phyloP scores from a whole-genome alignment of 2,888 invertebrate genomes.

The Dromius quadrimaculatus region DNA sequence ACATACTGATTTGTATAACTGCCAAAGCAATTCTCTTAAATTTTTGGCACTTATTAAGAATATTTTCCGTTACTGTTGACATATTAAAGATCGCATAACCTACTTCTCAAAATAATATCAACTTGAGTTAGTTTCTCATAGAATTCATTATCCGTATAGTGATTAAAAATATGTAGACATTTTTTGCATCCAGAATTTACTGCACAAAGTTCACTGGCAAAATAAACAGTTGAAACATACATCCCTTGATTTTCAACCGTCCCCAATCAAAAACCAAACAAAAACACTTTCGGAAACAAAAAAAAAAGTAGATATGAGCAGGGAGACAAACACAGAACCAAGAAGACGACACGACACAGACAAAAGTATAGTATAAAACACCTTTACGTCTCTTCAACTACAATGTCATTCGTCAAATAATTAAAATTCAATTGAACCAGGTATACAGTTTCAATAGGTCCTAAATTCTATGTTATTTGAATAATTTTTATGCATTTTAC shows the following conservation, averaged over 20 bases:
- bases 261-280: conserved; percentile 31
- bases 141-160: too few relatives aligned
- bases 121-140: background rate
- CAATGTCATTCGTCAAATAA: too few relatives aligned
- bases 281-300: conserved; percentile 12
- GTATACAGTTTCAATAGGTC: too few relatives aligned
- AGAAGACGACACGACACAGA: conserved; percentile 6
- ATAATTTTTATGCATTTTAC: too few relatives aligned
- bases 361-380: background rate
- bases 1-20: background rate
- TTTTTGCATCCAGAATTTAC: conserved; percentile 31
- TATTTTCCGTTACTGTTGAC: background rate
- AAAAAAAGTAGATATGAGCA: conserved; percentile 4
- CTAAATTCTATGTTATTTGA: too few relatives aligned
- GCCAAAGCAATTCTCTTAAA: conserved; percentile 2
- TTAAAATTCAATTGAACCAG: too few relatives aligned
- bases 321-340: conserved; percentile 30
- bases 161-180: too few relatives aligned
- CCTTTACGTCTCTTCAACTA: background rate
- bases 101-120: background rate
- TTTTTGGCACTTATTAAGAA: background rate
- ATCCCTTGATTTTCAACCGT: conserved; percentile 40
- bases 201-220: conserved; percentile 17
- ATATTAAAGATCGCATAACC: background rate
- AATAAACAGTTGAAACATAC: conserved; percentile 40